Percentiles rank a stretch among this genome's conserved stretches.
Conservation (phyloP, 1,140 invertebrate species). For the Psilanteris sp. region DNA sequence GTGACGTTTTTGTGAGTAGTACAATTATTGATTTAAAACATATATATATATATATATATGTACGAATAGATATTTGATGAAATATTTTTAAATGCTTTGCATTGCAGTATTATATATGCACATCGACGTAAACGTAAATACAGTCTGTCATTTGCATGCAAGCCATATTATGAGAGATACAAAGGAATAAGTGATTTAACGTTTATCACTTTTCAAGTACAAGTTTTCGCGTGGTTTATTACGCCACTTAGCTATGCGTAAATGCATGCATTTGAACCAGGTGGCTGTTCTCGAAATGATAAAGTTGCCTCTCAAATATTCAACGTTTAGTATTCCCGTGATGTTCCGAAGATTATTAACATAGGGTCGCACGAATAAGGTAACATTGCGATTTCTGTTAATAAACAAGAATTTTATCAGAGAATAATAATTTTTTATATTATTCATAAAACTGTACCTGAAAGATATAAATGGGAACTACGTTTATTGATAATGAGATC, state of each 20-base stretch:
- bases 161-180: constrained; percentile 9
- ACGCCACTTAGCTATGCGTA: constrained; percentile 32
- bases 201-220: constrained; percentile 56
- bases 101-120: neutral
- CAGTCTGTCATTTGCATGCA: constrained; percentile 41
- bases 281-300: constrained; percentile 49
- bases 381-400: too few relatives aligned
- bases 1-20: too few relatives aligned
- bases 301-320: constrained; percentile 37
- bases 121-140: constrained; percentile 29
- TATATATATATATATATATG: too few relatives aligned
- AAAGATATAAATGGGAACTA: too few relatives aligned
- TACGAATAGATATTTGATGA: too few relatives aligned
- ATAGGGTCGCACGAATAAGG: constrained; percentile 50
- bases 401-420: too few relatives aligned
- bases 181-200: constrained; percentile 50
- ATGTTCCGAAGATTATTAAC: constrained; percentile 51
- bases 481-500: too few relatives aligned
- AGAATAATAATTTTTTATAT: too few relatives aligned
- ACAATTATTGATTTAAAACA: too few relatives aligned
- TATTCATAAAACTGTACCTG: too few relatives aligned
- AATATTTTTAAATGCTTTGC: too few relatives aligned
- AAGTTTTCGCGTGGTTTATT: constrained; percentile 49
- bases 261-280: constrained; percentile 54
- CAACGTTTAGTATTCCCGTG: constrained; percentile 44